Conservation (phyloP, 2,797 vertebrate genomes). For the Cercopithecus mitis region DNA sequence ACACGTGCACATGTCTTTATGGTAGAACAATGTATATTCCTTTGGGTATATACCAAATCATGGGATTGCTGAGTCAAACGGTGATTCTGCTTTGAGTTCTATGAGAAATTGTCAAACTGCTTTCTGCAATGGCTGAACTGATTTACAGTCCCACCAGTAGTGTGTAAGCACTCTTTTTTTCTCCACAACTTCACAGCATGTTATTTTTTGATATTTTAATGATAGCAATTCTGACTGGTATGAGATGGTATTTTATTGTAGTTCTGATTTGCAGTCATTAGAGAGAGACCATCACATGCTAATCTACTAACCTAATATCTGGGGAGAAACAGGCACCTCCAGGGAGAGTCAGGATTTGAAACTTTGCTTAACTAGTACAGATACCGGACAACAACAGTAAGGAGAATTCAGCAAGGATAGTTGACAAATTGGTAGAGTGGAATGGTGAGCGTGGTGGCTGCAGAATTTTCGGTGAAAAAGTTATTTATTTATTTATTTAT, state of each 20-base stretch:
- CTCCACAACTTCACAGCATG: background rate
- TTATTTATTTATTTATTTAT: too few relatives aligned
- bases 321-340: background rate
- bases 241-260: background rate
- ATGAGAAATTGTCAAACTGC: background rate
- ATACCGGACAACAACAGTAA: background rate
- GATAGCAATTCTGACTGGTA: background rate
- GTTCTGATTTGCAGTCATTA: background rate
- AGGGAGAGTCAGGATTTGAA: background rate
- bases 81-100: background rate
- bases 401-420: background rate
- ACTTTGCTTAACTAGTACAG: background rate
- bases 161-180: background rate
- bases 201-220: background rate
- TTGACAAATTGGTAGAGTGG: background rate
- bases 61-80: background rate
- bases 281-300: background rate
- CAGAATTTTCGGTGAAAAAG: background rate
- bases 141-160: background rate
- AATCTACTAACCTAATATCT: background rate
- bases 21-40: background rate
- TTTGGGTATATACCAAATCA: background rate
- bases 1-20: background rate
- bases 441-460: background rate
- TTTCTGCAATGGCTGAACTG: background rate